Percentiles rank a stretch among this genome's conserved stretches.
Evolutionary conservation across 2,797 vertebrate genomes (phyloP).

Genomic region (Stomatorhinus walkeri): DNA sequence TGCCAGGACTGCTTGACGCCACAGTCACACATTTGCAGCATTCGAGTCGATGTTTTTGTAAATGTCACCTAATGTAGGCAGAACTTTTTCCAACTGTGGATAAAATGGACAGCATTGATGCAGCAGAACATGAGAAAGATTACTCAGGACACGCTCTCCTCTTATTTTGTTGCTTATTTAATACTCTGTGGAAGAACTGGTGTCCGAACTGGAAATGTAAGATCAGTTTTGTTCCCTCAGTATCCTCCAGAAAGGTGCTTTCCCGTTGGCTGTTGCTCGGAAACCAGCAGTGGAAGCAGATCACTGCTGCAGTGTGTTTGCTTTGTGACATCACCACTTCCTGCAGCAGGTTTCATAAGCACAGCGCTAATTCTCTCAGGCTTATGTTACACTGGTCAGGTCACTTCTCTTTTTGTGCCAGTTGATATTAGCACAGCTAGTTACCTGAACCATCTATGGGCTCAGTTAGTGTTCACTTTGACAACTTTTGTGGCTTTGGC

Average conservation of each 20-base stretch:
- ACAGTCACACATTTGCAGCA: neutral
- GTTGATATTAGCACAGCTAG: neutral
- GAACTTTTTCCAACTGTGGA: neutral
- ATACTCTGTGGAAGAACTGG: neutral
- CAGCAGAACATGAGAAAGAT: neutral
- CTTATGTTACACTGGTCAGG: neutral
- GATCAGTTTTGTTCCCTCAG: neutral
- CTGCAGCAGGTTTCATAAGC: neutral
- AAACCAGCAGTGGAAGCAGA: neutral
- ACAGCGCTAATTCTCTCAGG: neutral
- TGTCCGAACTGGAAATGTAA: slow-evolving; percentile 7
- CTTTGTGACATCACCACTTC: slow-evolving; percentile 9
- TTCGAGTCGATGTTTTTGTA: neutral
- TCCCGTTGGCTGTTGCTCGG: neutral
- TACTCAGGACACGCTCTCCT: neutral
- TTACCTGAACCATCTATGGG: neutral
- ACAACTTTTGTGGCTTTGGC: neutral
- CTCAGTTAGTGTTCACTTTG: neutral
- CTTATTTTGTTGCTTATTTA: neutral
- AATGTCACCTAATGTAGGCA: neutral
- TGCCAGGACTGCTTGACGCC: neutral
- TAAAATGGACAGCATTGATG: neutral
- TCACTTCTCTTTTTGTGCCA: neutral
- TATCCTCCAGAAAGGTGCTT: neutral
- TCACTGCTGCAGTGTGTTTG: neutral